Evolutionary conservation across 2,797 vertebrate genomes (phyloP).

Genomic region (Acomys russatus): DNA sequence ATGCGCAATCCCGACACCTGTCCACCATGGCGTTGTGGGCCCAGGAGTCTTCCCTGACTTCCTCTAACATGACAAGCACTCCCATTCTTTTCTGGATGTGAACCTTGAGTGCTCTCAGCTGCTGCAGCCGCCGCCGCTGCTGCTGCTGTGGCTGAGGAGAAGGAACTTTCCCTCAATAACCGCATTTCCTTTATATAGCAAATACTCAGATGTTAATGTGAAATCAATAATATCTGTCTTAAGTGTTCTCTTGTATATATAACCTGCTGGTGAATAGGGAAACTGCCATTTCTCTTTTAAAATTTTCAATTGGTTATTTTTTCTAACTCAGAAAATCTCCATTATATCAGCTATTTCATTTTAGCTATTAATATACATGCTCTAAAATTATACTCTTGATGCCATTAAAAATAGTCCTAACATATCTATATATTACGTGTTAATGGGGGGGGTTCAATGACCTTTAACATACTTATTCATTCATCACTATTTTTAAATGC

Average conservation of each 20-base stretch:
- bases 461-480: constrained; percentile 73
- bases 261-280: constrained; percentile 26
- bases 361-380: constrained; percentile 71
- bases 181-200: neutral
- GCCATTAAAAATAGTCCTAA: constrained; percentile 74
- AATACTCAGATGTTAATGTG: constrained; percentile 24
- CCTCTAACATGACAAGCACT: neutral
- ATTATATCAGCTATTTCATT: constrained; percentile 66
- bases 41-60: neutral
- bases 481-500: constrained; percentile 72
- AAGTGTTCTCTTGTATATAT: constrained; percentile 72
- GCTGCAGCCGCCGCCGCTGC: neutral
- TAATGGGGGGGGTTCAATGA: constrained; percentile 64
- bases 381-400: constrained; percentile 62
- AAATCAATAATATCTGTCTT: constrained; percentile 62
- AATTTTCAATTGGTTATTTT: constrained; percentile 75
- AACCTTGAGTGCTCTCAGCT: constrained; percentile 68
- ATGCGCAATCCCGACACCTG: neutral
- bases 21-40: neutral
- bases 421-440: constrained; percentile 12
- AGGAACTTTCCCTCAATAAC: neutral
- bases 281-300: constrained; percentile 50
- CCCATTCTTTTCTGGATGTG: constrained; percentile 31
- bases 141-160: constrained; percentile 28
- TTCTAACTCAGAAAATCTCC: constrained; percentile 29